Percentiles rank a stretch among this genome's conserved stretches.
These are phyloP conservation scores for Agonopterix heracliana DNA, from an alignment of 2,888 invertebrate genomes.

Conservation along the genomic window DNA sequence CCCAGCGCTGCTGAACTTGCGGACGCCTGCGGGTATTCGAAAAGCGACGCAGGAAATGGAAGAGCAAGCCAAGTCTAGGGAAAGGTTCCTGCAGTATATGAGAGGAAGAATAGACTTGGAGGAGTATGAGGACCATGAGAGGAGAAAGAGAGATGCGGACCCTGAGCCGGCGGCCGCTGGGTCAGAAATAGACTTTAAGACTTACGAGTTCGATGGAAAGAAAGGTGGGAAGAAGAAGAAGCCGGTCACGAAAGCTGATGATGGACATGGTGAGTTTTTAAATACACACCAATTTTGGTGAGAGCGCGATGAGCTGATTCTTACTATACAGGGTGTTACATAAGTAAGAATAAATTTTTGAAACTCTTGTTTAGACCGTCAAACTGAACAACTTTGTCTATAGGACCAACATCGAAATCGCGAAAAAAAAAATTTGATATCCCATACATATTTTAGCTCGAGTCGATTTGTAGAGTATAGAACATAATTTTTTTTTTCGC, in stretches of 20 bases:
- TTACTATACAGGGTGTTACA: no score
- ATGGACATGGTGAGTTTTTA: constrained; percentile 28
- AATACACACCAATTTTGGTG: background rate
- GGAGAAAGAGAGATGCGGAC: constrained; percentile 51
- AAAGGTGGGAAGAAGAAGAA: constrained; percentile 61
- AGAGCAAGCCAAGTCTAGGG: constrained; percentile 48
- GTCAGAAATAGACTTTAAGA: constrained; percentile 74
- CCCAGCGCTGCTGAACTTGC: constrained; percentile 38
- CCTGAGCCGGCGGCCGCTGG: constrained; percentile 44
- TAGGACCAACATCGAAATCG: no score
- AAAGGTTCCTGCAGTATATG: constrained; percentile 56
- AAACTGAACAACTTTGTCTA: no score
- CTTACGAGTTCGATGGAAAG: constrained; percentile 76
- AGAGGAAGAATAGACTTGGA: constrained; percentile 44
- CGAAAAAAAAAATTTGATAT: no score
- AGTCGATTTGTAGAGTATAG: no score
- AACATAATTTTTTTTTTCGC: no score
- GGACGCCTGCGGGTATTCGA: constrained; percentile 45
- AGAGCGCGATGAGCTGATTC: no score
- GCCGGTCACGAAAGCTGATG: constrained; percentile 47
- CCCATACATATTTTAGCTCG: no score
- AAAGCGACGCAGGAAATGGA: constrained; percentile 47
- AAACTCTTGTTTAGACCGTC: no score
- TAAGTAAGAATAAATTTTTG: no score
- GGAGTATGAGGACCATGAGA: constrained; percentile 51